Percentiles rank a stretch among this genome's conserved stretches.
phyloP scores from a whole-genome alignment of 2,797 vertebrate species.

The Microctenopoma lineatum region DNA sequence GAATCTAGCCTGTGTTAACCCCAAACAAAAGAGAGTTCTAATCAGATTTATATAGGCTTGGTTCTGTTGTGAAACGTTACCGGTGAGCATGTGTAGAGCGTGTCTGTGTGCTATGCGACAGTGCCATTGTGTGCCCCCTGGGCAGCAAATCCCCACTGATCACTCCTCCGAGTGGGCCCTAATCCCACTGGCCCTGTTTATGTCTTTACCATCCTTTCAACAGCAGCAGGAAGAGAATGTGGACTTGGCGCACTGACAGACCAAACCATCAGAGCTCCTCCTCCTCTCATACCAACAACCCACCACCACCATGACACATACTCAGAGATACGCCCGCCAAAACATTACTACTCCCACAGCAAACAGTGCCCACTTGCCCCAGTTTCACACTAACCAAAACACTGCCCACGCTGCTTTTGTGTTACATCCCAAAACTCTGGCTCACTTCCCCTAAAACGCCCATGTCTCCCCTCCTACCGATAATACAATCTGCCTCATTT shows the following conservation, averaged over 20 bases:
- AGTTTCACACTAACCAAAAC: conserved; percentile 53
- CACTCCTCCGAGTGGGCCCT: conserved; percentile 78
- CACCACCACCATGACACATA: conserved; percentile 28
- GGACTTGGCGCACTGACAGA: conserved; percentile 74
- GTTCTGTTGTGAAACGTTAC: conserved; percentile 74
- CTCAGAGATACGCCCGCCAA: conserved; percentile 54
- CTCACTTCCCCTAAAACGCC: conserved; percentile 31
- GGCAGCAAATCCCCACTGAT: conserved; percentile 84
- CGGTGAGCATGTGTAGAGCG: conserved; percentile 71
- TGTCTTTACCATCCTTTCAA: conserved; percentile 78
- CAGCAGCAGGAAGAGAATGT: conserved; percentile 75
- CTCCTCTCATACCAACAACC: conserved; percentile 36
- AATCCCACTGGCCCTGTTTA: conserved; percentile 82
- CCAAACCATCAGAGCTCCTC: conserved; percentile 53
- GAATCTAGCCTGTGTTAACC: conserved; percentile 68
- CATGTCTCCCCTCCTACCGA: conserved; percentile 21
- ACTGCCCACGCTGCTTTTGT: conserved; percentile 25
- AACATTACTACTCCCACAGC: conserved; percentile 40
- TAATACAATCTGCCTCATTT: conserved; percentile 33
- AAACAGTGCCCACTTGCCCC: conserved; percentile 45
- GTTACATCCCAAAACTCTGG: conserved; percentile 30
- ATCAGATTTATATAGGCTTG: conserved; percentile 78
- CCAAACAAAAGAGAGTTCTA: conserved; percentile 81
- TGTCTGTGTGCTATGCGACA: conserved; percentile 68
- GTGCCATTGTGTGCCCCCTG: conserved; percentile 77